These are phyloP conservation scores for Lomographa bimaculata DNA, from an alignment of 2,888 invertebrate species.

Conservation along the genomic window DNA sequence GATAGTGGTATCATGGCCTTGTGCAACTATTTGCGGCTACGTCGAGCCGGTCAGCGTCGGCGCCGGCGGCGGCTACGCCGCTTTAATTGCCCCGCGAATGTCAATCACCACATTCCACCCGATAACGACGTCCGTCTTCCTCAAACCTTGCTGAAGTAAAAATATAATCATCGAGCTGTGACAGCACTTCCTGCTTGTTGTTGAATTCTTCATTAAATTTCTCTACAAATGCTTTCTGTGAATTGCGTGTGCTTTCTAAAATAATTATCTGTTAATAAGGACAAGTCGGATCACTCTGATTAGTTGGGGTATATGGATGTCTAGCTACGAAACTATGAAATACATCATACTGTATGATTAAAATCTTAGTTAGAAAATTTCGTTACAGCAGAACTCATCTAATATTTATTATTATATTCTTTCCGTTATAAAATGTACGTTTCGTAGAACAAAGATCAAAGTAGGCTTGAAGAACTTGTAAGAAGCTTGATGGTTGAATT, in stretches of 20 bases:
- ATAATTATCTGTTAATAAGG: too few relatives aligned
- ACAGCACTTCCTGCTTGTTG: constrained; percentile 34
- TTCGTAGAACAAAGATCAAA: constrained; percentile 12
- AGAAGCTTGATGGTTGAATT: constrained; percentile 15
- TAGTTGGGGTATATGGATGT: too few relatives aligned
- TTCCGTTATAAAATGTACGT: constrained; percentile 2
- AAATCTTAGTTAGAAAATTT: too few relatives aligned
- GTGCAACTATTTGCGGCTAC: constrained; percentile 71
- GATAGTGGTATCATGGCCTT: constrained; percentile 61
- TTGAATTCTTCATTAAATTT: constrained; percentile 22
- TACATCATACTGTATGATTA: too few relatives aligned
- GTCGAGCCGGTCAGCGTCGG: constrained; percentile 45
- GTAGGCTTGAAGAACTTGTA: constrained; percentile 5
- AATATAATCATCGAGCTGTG: constrained; percentile 34
- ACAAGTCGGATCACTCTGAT: too few relatives aligned
- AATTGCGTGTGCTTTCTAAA: too few relatives aligned
- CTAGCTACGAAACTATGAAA: too few relatives aligned
- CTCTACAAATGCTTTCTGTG: constrained; percentile 5
- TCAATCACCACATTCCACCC: constrained; percentile 62
- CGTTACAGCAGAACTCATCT: too few relatives aligned
- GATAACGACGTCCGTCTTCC: constrained; percentile 48
- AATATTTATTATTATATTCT: too few relatives aligned
- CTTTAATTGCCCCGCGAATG: constrained; percentile 69
- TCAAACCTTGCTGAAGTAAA: constrained; percentile 39
- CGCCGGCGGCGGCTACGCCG: constrained; percentile 37